A percentile compares a stretch with the other conserved stretches of the same genome.
Conservation (phyloP, 2,113 vertebrate species). For the Symphodus melops region DNA sequence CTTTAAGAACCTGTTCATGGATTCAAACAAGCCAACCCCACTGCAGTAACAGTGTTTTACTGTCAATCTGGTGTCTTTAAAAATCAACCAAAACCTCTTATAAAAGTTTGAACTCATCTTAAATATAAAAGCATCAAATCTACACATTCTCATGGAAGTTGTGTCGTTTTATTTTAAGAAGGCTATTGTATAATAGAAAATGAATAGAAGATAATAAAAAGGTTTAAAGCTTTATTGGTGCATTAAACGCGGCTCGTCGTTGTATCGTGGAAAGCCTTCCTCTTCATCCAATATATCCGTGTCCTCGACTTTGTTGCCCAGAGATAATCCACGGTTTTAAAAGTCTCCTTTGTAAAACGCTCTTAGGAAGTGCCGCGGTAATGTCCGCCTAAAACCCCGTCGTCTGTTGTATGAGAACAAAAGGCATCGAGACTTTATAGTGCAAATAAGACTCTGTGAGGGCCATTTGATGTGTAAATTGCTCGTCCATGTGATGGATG, state of each 20-base stretch:
- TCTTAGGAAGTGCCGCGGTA: not conserved
- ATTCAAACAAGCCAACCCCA: not conserved
- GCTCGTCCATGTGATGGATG: conserved; percentile 58
- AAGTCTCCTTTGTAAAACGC: conserved; percentile 10
- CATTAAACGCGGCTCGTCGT: not conserved
- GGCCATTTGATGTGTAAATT: conserved; percentile 72
- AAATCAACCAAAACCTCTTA: too few relatives aligned
- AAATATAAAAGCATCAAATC: not conserved
- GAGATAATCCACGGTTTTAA: conserved; percentile 2
- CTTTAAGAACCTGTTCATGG: not conserved
- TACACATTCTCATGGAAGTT: not conserved
- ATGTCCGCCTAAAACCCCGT: conserved; percentile 15
- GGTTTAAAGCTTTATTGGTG: not conserved
- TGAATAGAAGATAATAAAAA: too few relatives aligned
- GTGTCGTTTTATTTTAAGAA: too few relatives aligned
- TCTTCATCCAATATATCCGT: not conserved
- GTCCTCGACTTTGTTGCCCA: not conserved
- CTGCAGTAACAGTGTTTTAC: too few relatives aligned
- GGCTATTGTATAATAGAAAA: too few relatives aligned
- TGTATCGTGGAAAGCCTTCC: not conserved
- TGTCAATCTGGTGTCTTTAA: too few relatives aligned
- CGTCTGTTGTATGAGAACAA: conserved; percentile 21
- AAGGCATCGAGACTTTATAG: conserved; percentile 48
- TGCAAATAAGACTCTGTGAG: conserved; percentile 54
- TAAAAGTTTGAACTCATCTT: too few relatives aligned